Conservation (phyloP, 2,888 invertebrate species). For the Dasypogon diadema region DNA sequence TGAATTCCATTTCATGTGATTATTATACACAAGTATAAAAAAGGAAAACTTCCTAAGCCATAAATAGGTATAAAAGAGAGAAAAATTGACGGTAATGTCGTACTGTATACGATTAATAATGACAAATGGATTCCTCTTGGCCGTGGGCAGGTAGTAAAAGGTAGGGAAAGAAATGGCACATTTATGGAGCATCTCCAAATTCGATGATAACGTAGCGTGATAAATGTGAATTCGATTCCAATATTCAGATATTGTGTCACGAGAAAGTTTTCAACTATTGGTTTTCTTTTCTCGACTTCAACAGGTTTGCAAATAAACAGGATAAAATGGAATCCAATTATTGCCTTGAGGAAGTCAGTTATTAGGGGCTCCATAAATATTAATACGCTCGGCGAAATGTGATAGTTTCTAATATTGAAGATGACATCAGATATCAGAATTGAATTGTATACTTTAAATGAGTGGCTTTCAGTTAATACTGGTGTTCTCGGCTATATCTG, state of each 20-base stretch:
- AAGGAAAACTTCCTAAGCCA: slow-evolving; percentile 35
- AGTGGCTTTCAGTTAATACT: too few relatives aligned
- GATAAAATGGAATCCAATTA: slow-evolving; percentile 23
- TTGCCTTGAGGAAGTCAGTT: background rate
- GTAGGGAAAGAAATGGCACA: slow-evolving; percentile 24
- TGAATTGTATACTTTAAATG: too few relatives aligned
- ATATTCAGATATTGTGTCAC: slow-evolving; percentile 1
- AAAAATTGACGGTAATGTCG: slow-evolving; percentile 46
- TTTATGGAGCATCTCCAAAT: slow-evolving; percentile 40
- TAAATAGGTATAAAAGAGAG: slow-evolving; percentile 44
- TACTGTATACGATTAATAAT: slow-evolving; percentile 47
- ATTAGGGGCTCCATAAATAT: too few relatives aligned
- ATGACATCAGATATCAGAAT: too few relatives aligned
- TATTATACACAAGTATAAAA: slow-evolving; percentile 35
- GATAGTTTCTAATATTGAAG: too few relatives aligned
- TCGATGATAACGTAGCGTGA: slow-evolving; percentile 34
- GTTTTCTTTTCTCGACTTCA: slow-evolving; percentile 11
- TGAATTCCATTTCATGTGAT: slow-evolving; percentile 42
- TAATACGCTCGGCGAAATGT: too few relatives aligned
- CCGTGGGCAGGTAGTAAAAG: slow-evolving; percentile 17
- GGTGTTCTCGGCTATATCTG: too few relatives aligned
- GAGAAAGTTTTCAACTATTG: slow-evolving; percentile 12
- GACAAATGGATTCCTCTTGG: slow-evolving; percentile 44
- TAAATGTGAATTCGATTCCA: slow-evolving; percentile 36
- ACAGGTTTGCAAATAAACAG: slow-evolving; percentile 10